Percentiles rank a stretch among this genome's conserved stretches.
These are phyloP conservation scores for Actias luna DNA, from an alignment of 2,888 invertebrate species.

Conservation along the genomic window DNA sequence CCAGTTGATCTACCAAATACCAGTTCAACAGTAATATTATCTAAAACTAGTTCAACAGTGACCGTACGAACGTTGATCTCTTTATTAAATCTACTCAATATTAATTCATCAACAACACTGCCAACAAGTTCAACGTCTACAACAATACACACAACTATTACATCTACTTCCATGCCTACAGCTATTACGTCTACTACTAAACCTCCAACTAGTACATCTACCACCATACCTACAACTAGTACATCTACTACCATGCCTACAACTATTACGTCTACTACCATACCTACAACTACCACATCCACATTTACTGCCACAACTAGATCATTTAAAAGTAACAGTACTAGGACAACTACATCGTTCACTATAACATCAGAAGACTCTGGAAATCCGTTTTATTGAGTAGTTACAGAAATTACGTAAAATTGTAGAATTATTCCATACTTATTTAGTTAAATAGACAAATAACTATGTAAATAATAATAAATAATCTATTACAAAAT, in stretches of 20 bases:
- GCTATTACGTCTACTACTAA: background rate
- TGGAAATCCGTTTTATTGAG: constrained; percentile 23
- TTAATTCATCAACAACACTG: background rate
- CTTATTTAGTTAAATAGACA: background rate
- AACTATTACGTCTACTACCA: background rate
- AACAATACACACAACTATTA: background rate
- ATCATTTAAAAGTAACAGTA: constrained; percentile 4
- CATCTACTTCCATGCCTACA: background rate
- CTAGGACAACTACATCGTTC: background rate
- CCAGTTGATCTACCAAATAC: background rate
- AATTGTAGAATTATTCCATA: background rate
- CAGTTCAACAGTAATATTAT: background rate
- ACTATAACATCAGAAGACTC: constrained; percentile 5
- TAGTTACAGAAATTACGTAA: background rate
- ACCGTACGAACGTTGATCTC: background rate
- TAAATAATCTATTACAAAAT: background rate
- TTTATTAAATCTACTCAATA: background rate
- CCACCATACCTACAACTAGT: background rate
- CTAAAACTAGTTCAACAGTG: background rate
- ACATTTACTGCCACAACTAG: constrained; percentile 2
- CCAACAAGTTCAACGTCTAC: background rate
- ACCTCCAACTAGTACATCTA: background rate
- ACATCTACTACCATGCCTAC: background rate
- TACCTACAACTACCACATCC: background rate
- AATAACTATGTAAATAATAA: background rate